Conservation (phyloP, 2,113 vertebrate species). For the Neogobius melanostomus region DNA sequence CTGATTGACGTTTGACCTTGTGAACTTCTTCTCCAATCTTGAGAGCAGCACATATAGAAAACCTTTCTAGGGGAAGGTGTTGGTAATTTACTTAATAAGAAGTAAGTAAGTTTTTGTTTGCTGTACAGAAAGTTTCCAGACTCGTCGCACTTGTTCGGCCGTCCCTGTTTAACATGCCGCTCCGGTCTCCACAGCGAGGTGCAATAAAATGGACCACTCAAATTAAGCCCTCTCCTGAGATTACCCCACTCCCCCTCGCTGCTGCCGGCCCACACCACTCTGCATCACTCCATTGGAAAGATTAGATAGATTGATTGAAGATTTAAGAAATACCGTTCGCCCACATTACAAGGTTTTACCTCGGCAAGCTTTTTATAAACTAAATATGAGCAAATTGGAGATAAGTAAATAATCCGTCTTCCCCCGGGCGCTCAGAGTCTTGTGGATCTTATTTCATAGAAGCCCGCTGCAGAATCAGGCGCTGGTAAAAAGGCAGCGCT, state of each 20-base stretch:
- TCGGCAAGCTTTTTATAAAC: conserved; percentile 73
- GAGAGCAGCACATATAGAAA: too few relatives aligned
- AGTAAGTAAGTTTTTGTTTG: background rate
- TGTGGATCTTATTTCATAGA: conserved; percentile 72
- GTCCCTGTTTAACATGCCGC: conserved; percentile 30
- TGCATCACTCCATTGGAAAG: conserved; percentile 51
- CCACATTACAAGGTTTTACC: conserved; percentile 76
- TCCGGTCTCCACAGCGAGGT: conserved; percentile 26
- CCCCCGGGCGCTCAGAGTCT: conserved; percentile 68
- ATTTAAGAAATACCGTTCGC: conserved; percentile 70
- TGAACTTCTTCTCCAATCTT: too few relatives aligned
- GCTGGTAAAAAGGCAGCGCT: conserved; percentile 69
- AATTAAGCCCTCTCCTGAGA: conserved; percentile 56
- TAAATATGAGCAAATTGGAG: conserved; percentile 79
- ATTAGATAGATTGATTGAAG: conserved; percentile 62
- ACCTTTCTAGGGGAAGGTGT: too few relatives aligned
- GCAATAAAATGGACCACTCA: conserved; percentile 55
- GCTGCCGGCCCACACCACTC: conserved; percentile 25
- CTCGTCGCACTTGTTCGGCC: conserved; percentile 18
- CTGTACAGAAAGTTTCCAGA: conserved; percentile 30
- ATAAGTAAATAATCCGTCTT: conserved; percentile 79
- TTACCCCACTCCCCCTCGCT: conserved; percentile 30
- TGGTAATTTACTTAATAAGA: background rate
- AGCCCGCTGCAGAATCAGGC: conserved; percentile 67
- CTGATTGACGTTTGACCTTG: too few relatives aligned